These are phyloP conservation scores for Chaetorhynchus papuensis DNA, from an alignment of 2,113 vertebrate genomes.

Conservation along the genomic window DNA sequence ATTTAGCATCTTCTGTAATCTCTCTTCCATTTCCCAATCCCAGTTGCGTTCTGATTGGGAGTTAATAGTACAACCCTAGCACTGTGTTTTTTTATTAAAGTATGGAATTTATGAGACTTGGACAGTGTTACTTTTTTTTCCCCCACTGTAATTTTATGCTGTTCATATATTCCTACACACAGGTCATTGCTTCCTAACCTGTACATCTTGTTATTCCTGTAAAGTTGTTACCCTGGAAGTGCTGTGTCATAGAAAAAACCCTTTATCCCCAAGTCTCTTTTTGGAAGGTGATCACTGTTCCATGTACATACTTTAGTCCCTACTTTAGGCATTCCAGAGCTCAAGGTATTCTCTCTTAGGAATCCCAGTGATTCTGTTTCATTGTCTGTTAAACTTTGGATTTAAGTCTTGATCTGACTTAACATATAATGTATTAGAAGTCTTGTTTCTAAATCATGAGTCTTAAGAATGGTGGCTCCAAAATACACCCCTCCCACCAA, in stretches of 20 bases:
- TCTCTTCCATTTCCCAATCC: fast-evolving
- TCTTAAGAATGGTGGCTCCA: not conserved
- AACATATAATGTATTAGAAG: not conserved
- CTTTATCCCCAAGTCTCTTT: not conserved
- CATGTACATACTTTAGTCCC: not conserved
- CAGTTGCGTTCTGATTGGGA: fast-evolving
- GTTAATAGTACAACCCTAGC: not conserved
- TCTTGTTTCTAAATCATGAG: not conserved
- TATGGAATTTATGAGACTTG: not conserved
- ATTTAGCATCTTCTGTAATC: not conserved
- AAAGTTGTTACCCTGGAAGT: not conserved
- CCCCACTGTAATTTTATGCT: not conserved
- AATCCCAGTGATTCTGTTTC: not conserved
- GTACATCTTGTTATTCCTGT: not conserved
- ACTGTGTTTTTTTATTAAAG: not conserved
- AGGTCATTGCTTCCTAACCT: not conserved
- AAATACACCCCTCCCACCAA: not conserved
- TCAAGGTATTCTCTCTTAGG: not conserved
- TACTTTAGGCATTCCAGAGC: not conserved
- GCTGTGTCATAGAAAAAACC: not conserved
- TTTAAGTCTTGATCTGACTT: not conserved
- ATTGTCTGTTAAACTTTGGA: not conserved
- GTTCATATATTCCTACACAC: not conserved
- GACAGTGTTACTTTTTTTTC: not conserved
- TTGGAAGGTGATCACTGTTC: not conserved